Evolutionary conservation across 2,113 vertebrate species (phyloP).

Genomic region (Rattus rattus): DNA sequence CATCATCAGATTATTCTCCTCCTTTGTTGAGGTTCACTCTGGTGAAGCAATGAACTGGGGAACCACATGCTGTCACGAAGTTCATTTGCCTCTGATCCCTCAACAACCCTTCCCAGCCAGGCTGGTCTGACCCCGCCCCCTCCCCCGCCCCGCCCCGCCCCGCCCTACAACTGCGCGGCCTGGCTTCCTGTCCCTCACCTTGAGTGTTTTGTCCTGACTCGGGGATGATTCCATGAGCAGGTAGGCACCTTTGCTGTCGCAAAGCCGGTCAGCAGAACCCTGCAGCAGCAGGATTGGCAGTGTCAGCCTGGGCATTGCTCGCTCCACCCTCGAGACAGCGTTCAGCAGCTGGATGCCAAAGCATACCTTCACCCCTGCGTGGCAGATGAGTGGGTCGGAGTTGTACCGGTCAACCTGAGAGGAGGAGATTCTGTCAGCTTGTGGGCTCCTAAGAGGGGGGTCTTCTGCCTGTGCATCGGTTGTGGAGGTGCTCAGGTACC

Average conservation of each 20-base stretch:
- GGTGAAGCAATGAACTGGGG: constrained; percentile 65
- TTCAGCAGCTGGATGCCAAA: constrained; percentile 93
- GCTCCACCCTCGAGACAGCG: constrained; percentile 90
- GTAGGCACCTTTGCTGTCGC: constrained; percentile 93
- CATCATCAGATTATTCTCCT: constrained; percentile 60
- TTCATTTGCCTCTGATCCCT: background rate
- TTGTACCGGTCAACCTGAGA: constrained; percentile 93
- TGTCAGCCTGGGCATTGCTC: constrained; percentile 90
- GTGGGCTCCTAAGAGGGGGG: background rate
- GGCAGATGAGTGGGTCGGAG: constrained; percentile 91
- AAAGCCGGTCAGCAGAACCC: constrained; percentile 93
- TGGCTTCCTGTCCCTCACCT: constrained; percentile 86
- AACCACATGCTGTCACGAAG: background rate
- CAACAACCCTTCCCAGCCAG: background rate
- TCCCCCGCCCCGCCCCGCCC: no score
- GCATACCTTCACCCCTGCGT: constrained; percentile 91
- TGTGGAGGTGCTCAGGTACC: background rate
- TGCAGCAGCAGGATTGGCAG: constrained; percentile 96
- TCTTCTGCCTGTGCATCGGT: background rate
- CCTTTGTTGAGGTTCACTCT: constrained; percentile 72
- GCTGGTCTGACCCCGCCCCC: background rate
- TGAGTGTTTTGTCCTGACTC: constrained; percentile 94
- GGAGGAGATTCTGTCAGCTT: background rate
- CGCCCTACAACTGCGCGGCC: no score
- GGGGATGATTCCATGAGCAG: constrained; percentile 90